A percentile compares a stretch with the other conserved stretches of the same genome.
These are phyloP conservation scores for Dryobotodes eremita DNA, from an alignment of 2,888 invertebrate genomes.

Conservation along the genomic window DNA sequence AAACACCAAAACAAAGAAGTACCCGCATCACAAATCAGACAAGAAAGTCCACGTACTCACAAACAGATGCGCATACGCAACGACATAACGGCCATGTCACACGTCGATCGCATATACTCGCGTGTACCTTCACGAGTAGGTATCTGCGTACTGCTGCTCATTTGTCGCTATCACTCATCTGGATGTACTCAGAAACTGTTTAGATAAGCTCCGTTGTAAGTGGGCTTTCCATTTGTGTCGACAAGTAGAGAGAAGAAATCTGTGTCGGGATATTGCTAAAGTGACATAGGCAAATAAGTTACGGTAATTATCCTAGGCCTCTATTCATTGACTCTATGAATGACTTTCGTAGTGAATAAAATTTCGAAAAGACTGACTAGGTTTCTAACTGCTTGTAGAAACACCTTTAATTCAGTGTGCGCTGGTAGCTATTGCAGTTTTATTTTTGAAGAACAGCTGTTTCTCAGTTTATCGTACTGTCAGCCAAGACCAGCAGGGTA, in stretches of 20 bases:
- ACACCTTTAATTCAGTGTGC: too few relatives aligned
- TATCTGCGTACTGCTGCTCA: conserved; percentile 50
- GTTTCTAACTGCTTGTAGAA: too few relatives aligned
- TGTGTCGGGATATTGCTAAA: background rate
- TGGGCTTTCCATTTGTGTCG: conserved; percentile 58
- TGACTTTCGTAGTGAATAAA: too few relatives aligned
- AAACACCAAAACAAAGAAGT: conserved; percentile 3
- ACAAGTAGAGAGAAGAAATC: background rate
- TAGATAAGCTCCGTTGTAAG: conserved; percentile 70
- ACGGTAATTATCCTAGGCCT: too few relatives aligned
- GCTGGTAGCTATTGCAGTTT: too few relatives aligned
- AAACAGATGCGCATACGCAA: background rate
- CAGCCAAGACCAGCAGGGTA: too few relatives aligned
- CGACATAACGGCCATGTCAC: conserved; percentile 38
- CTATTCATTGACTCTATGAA: too few relatives aligned
- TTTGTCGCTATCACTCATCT: conserved; percentile 63
- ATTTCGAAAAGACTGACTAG: too few relatives aligned
- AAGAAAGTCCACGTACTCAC: conserved; percentile 21
- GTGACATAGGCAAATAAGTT: too few relatives aligned
- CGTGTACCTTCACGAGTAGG: conserved; percentile 5
- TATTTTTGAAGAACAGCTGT: too few relatives aligned
- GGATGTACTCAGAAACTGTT: conserved; percentile 72
- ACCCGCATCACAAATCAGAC: conserved; percentile 5
- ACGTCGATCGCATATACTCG: conserved; percentile 47
- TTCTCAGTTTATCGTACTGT: too few relatives aligned